phyloP scores from a whole-genome alignment of 2,797 vertebrate genomes.

The Pitangus sulphuratus region DNA sequence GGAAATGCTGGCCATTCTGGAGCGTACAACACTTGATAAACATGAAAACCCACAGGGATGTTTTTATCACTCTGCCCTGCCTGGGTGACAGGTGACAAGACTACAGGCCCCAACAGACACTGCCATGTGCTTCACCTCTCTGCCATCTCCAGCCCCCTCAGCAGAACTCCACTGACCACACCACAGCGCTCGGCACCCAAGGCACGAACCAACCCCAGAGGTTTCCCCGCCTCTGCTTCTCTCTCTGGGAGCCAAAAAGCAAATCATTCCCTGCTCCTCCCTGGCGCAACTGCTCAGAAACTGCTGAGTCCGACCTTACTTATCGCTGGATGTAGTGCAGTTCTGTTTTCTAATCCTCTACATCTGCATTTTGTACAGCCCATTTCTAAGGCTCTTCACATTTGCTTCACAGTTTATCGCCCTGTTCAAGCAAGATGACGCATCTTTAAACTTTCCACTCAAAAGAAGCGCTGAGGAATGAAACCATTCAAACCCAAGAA shows the following conservation, averaged over 20 bases:
- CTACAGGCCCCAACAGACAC: background rate
- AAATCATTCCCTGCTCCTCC: background rate
- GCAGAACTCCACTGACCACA: background rate
- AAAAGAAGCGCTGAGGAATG: constrained; percentile 45
- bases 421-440: constrained; percentile 46
- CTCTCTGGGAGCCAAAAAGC: background rate
- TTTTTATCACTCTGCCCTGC: background rate
- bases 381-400: constrained; percentile 58
- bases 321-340: constrained; percentile 47
- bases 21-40: background rate
- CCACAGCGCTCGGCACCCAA: background rate
- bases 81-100: background rate
- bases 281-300: constrained; percentile 45
- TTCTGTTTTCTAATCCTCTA: constrained; percentile 51
- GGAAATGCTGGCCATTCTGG: background rate
- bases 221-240: background rate
- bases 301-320: constrained; percentile 43
- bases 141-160: background rate
- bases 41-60: background rate
- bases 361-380: constrained; percentile 60
- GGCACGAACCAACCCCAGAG: background rate
- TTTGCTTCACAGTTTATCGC: constrained; percentile 39
- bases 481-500: constrained; percentile 41
- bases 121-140: background rate
- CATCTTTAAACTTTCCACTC: constrained; percentile 59